Percentiles rank a stretch among this genome's conserved stretches.
These are phyloP conservation scores for Tetranychus piercei DNA, from an alignment of 2,888 invertebrate genomes.

Conservation along the genomic window DNA sequence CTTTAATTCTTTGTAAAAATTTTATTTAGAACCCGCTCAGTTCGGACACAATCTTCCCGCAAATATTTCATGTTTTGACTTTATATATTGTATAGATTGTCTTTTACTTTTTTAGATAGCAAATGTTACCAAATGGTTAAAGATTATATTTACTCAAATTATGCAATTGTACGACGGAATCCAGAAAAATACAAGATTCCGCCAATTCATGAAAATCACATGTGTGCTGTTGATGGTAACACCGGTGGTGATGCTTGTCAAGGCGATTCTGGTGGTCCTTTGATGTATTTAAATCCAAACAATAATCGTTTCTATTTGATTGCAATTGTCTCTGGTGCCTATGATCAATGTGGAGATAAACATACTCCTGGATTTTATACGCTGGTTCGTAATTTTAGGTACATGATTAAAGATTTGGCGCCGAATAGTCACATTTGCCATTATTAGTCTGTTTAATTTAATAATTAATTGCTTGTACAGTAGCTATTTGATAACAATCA, in stretches of 20 bases:
- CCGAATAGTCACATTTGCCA: neutral
- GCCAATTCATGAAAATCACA: constrained; percentile 2
- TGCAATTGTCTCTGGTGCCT: constrained; percentile 5
- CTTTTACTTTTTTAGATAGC: neutral
- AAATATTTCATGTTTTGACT: too few species aligned
- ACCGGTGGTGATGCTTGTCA: constrained; percentile 7
- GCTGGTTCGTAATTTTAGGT: neutral
- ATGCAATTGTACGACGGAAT: neutral
- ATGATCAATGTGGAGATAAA: constrained; percentile 10
- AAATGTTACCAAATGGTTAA: constrained; percentile 5
- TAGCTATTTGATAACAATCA: too few species aligned
- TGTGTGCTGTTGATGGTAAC: constrained; percentile 9
- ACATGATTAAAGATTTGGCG: neutral
- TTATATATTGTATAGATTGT: too few species aligned
- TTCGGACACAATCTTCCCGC: too few species aligned
- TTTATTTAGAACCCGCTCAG: too few species aligned
- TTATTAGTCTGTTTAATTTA: neutral
- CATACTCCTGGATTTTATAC: constrained; percentile 6
- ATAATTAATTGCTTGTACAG: neutral
- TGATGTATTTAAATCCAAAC: constrained; percentile 4
- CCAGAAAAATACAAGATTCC: constrained; percentile 9
- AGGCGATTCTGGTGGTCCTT: constrained; percentile 6
- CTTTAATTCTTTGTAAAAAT: too few species aligned
- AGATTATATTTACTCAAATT: neutral
- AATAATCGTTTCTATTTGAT: constrained; percentile 9